A percentile compares a stretch with the other conserved stretches of the same genome.
Evolutionary conservation across 1,140 invertebrate genomes (phyloP).

Genomic region (Aphelinus atriplicis): DNA sequence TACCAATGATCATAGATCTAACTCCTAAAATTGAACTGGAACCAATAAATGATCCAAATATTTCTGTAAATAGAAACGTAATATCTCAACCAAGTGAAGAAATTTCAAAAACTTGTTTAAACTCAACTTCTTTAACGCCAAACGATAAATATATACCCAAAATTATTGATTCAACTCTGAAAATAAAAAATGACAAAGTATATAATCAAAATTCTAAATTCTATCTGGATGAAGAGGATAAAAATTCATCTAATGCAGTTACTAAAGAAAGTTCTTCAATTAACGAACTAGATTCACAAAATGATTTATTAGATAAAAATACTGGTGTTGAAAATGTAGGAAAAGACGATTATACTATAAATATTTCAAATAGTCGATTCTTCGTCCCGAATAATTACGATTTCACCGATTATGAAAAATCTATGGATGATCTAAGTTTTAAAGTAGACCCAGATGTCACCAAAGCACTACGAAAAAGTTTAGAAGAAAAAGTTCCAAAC

Average conservation of each 20-base stretch:
- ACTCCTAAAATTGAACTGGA: slow-evolving; percentile 12
- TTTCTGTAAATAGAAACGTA: background rate
- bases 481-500: slow-evolving; percentile 29
- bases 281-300: slow-evolving; percentile 22
- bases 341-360: slow-evolving; percentile 48
- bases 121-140: background rate
- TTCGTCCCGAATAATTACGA: slow-evolving; percentile 55
- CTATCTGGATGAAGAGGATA: background rate
- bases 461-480: slow-evolving; percentile 49
- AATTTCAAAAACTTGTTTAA: background rate
- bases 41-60: background rate
- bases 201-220: background rate
- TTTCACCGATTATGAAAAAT: slow-evolving; percentile 46
- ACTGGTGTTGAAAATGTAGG: slow-evolving; percentile 48
- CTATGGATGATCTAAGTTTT: slow-evolving; percentile 54
- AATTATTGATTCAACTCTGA: slow-evolving; percentile 7
- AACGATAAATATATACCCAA: slow-evolving; percentile 15
- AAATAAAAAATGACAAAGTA: slow-evolving; percentile 5
- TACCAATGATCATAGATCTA: slow-evolving; percentile 33
- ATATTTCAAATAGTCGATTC: slow-evolving; percentile 55
- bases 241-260: background rate
- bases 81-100: background rate
- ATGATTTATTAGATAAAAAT: slow-evolving; percentile 46
- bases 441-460: slow-evolving; percentile 56
- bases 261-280: background rate